These are phyloP conservation scores for Albula goreensis DNA, from an alignment of 2,113 vertebrate genomes.

Conservation along the genomic window DNA sequence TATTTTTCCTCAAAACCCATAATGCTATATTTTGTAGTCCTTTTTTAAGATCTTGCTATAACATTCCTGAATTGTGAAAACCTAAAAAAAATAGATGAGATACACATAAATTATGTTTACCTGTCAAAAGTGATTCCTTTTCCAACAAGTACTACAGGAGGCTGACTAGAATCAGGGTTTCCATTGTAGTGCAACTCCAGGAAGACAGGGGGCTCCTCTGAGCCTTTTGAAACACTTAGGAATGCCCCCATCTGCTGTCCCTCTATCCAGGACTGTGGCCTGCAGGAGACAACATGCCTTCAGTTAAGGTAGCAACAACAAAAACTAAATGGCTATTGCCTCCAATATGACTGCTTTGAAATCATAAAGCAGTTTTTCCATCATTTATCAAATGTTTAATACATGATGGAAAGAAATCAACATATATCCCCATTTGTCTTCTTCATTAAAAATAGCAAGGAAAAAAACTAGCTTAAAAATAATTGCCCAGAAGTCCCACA, in stretches of 20 bases:
- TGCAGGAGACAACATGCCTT: conserved; percentile 42
- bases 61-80: neutral
- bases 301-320: neutral
- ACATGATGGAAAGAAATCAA: too few species aligned
- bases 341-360: too few species aligned
- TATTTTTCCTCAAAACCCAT: too few species aligned
- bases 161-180: conserved; percentile 60
- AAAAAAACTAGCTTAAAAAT: too few species aligned
- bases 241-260: conserved; percentile 91
- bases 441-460: too few species aligned
- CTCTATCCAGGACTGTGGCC: conserved; percentile 85
- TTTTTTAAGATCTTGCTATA: too few species aligned
- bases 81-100: neutral
- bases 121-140: conserved; percentile 98
- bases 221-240: conserved; percentile 91
- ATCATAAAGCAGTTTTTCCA: too few species aligned
- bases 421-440: too few species aligned
- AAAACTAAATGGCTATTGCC: too few species aligned
- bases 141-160: conserved; percentile 85
- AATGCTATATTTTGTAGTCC: too few species aligned
- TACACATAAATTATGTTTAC: conserved; percentile 55
- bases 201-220: conserved; percentile 91
- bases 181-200: conserved; percentile 91
- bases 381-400: too few species aligned
- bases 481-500: too few species aligned